Conservation (phyloP, 2,113 vertebrate genomes). For the Tilapia sparmanii region DNA sequence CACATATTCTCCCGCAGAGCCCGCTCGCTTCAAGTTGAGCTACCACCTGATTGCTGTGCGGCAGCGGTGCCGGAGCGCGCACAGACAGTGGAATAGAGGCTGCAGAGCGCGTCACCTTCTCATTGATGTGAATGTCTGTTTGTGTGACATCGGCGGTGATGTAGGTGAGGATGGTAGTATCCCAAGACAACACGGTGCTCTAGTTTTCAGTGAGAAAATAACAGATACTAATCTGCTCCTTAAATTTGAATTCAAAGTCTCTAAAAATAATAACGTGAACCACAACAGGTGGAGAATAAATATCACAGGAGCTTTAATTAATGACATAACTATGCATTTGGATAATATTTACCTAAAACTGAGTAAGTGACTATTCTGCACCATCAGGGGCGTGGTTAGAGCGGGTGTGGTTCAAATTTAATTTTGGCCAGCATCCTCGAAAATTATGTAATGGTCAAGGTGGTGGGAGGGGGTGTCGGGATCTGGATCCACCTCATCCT, state of each 20-base stretch:
- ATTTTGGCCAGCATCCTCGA: background rate
- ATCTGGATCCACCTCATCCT: background rate
- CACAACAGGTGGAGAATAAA: background rate
- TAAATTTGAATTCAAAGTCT: background rate
- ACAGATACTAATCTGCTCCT: background rate
- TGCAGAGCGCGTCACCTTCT: slow-evolving; percentile 51
- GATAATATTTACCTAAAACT: background rate
- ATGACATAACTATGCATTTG: background rate
- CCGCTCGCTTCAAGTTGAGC: slow-evolving; percentile 16
- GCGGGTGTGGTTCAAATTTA: background rate
- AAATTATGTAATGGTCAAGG: background rate
- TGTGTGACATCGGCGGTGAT: slow-evolving; percentile 14
- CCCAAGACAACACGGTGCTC: background rate
- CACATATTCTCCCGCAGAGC: slow-evolving; percentile 3
- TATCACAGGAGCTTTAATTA: background rate
- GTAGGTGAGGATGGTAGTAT: slow-evolving; percentile 3
- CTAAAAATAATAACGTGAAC: background rate
- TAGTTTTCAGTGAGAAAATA: background rate
- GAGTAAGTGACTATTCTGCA: background rate
- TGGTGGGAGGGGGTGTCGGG: background rate
- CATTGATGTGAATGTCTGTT: slow-evolving; percentile 40
- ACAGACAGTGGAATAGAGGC: background rate
- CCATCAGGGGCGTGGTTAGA: background rate
- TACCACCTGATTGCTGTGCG: slow-evolving; percentile 49
- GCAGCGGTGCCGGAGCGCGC: slow-evolving; percentile 34